Evolutionary conservation across 2,888 invertebrate species (phyloP).

Genomic region (Synergus gifuensis): DNA sequence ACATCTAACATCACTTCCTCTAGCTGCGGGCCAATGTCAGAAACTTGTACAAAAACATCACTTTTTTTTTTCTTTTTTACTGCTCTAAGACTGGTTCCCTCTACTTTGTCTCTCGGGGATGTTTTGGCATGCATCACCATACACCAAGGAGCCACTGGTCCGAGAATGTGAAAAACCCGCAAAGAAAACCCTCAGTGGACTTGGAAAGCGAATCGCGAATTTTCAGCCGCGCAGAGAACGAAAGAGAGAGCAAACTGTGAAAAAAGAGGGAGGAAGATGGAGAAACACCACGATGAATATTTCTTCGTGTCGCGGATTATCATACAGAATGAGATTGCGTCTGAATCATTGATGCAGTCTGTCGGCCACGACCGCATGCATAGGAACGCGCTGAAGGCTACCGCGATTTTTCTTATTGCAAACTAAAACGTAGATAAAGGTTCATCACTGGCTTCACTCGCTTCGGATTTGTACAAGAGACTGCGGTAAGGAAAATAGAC

Average conservation of each 20-base stretch:
- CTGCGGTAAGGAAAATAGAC: neutral
- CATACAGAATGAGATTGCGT: constrained; percentile 74
- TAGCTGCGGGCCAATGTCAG: constrained; percentile 58
- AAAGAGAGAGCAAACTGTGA: constrained; percentile 47
- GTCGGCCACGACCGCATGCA: constrained; percentile 60
- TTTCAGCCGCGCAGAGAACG: constrained; percentile 41
- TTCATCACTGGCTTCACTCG: constrained; percentile 32
- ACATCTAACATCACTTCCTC: constrained; percentile 56
- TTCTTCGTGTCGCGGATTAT: constrained; percentile 72
- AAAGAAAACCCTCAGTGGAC: constrained; percentile 50
- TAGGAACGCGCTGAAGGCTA: constrained; percentile 56
- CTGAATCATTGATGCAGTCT: constrained; percentile 71
- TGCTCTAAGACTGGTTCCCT: constrained; percentile 49
- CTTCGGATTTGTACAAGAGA: constrained; percentile 33
- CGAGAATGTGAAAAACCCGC: constrained; percentile 53
- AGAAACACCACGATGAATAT: constrained; percentile 71
- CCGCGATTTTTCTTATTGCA: constrained; percentile 64
- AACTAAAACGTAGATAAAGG: constrained; percentile 44
- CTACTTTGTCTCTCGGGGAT: constrained; percentile 57
- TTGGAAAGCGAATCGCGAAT: constrained; percentile 45
- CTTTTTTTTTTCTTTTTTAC: constrained; percentile 47
- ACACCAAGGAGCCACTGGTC: constrained; percentile 52
- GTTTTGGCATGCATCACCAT: constrained; percentile 70
- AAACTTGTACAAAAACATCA: constrained; percentile 57
- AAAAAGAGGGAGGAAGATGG: constrained; percentile 56